Percentiles rank a stretch among this genome's conserved stretches.
Evolutionary conservation across 2,797 vertebrate genomes (phyloP).

Genomic region (Enteromius viviparus): DNA sequence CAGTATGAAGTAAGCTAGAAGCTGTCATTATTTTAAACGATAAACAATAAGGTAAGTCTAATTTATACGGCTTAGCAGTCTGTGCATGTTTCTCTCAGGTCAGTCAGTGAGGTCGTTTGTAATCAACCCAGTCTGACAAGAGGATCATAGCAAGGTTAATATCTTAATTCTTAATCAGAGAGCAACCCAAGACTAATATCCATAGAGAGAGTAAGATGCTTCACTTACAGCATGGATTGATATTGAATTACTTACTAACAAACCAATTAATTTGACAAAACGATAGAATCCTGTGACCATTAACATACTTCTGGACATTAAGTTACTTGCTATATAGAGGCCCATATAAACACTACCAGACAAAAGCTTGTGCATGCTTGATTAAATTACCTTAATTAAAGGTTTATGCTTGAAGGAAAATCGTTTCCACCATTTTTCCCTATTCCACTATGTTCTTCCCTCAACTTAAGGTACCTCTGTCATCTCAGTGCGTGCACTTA

Average conservation of each 20-base stretch:
- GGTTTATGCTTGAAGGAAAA: not conserved
- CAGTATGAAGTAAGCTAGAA: not conserved
- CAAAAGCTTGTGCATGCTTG: not conserved
- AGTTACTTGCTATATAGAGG: not conserved
- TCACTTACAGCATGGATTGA: not conserved
- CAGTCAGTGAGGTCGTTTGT: conserved; percentile 40
- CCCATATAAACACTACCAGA: not conserved
- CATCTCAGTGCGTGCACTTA: too few species aligned
- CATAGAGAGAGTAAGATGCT: not conserved
- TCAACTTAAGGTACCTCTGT: too few species aligned
- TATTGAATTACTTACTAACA: not conserved
- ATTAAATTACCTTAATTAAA: not conserved
- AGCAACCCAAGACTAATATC: conserved; percentile 17
- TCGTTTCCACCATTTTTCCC: too few species aligned
- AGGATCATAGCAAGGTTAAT: conserved; percentile 51
- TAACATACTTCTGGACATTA: not conserved
- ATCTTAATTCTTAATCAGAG: conserved; percentile 46
- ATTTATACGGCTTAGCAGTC: conserved; percentile 1
- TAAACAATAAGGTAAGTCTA: not conserved
- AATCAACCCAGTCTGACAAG: conserved; percentile 35
- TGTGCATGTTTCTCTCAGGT: conserved; percentile 17
- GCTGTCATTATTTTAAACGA: not conserved
- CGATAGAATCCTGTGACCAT: too few species aligned
- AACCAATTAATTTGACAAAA: not conserved
- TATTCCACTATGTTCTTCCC: too few species aligned